These are phyloP conservation scores for Portevinia maculata DNA, from an alignment of 2,888 invertebrate species.

Conservation along the genomic window DNA sequence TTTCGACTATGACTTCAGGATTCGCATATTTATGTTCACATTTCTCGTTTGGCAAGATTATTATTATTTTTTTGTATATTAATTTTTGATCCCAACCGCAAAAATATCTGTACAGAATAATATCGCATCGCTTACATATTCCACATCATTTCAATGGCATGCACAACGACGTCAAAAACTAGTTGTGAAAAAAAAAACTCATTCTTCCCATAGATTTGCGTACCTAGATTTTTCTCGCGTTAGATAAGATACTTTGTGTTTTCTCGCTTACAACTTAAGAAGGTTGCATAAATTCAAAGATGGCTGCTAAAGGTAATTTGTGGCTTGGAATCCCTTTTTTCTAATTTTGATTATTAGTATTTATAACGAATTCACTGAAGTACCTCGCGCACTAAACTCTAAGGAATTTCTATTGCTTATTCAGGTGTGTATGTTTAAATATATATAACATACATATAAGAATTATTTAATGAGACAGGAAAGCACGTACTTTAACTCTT, in stretches of 20 bases:
- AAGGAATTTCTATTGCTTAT: slow-evolving; percentile 43
- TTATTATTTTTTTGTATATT: slow-evolving; percentile 36
- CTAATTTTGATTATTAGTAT: neutral
- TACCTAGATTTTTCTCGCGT: slow-evolving; percentile 69
- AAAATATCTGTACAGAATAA: slow-evolving; percentile 59
- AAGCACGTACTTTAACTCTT: slow-evolving; percentile 66
- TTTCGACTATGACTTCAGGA: slow-evolving; percentile 53
- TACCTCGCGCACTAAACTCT: slow-evolving; percentile 45
- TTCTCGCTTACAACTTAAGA: slow-evolving; percentile 40
- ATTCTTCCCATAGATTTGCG: slow-evolving; percentile 52
- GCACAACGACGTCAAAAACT: slow-evolving; percentile 46
- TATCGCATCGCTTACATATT: slow-evolving; percentile 63
- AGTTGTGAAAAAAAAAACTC: slow-evolving; percentile 32
- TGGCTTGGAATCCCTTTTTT: slow-evolving; percentile 10
- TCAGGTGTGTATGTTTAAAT: slow-evolving; percentile 23
- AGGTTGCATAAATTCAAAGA: slow-evolving; percentile 67
- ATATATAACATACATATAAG: slow-evolving; percentile 2
- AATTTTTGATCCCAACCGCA: slow-evolving; percentile 52
- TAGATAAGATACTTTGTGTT: slow-evolving; percentile 60
- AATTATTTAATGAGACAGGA: slow-evolving; percentile 54
- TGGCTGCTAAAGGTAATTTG: slow-evolving; percentile 55
- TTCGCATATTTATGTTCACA: slow-evolving; percentile 41
- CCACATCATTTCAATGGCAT: slow-evolving; percentile 72
- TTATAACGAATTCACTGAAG: slow-evolving; percentile 10
- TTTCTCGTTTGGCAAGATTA: slow-evolving; percentile 68